Evolutionary conservation across 92 coral and sea anemone species (phyloP), one percentile per base, ranked within the genome.

Genomic region (Porites rus): DNA sequence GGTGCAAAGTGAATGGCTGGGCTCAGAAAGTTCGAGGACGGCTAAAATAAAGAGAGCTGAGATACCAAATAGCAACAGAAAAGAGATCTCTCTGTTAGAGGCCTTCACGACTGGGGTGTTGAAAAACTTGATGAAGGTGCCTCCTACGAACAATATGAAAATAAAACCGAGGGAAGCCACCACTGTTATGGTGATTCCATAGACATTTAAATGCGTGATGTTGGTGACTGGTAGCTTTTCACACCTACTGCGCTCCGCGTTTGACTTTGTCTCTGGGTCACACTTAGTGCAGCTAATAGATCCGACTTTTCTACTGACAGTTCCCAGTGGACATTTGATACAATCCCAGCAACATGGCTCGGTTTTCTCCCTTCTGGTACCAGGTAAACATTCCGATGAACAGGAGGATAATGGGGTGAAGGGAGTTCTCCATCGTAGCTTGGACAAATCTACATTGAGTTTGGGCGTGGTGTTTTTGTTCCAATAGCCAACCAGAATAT

Each of bases 251-350:
- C 72, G 77, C 20, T 56, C 84, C 1, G 24, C 17, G 74, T 85
- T 88, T 60, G 95, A 69, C 81, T 85, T 89, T 25, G 83, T 89
- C 51, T 79, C 81, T 10, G 66, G 86, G 18, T 25, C 58, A 81
- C 95, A 92, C 59, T 85, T 80, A 1, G 16, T 12, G 61, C 61
- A 56, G 16, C 61, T 56, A 14, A 14, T 56, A 4, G 61, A 56
- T 56, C 61, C 61, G 16, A 14, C 16, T 14, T 56, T 8, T 17
- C 17, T 56, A 56, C 61, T 56, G 61, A 56, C 61, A 14, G 61
- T 56, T 56, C 61, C 61, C 11, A 10, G 14, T 56, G 61, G 61
- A 1, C 61, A 56, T 0, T 56, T 56, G 1, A 10, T 56, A 56
- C 61, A 56, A 0, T 56, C 61, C 61, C 61, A 56, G 16, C 61